A percentile compares a stretch with the other conserved stretches of the same genome.
Evolutionary conservation across 2,113 vertebrate genomes (phyloP).

Genomic region (Oreochromis tanganicae): DNA sequence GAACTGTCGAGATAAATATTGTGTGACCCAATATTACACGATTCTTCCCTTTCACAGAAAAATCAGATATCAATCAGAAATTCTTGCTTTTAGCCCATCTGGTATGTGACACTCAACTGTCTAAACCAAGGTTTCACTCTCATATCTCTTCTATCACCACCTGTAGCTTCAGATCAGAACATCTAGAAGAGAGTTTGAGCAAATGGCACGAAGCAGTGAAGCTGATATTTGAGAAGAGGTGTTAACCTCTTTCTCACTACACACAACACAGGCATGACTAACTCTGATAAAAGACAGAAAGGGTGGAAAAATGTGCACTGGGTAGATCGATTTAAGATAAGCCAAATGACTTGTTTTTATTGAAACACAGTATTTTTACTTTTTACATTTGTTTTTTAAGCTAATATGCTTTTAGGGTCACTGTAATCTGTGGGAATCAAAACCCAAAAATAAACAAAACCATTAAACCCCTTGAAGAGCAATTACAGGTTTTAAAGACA

Average conservation of each 20-base stretch:
- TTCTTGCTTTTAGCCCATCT: background rate
- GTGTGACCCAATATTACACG: background rate
- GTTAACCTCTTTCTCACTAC: background rate
- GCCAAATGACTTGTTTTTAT: rapidly evolving
- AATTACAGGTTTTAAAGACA: background rate
- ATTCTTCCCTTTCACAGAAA: background rate
- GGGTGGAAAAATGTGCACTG: background rate
- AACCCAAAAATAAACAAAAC: background rate
- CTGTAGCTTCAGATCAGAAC: constrained; percentile 13
- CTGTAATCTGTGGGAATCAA: background rate
- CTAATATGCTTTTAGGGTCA: background rate
- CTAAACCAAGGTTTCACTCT: constrained; percentile 1
- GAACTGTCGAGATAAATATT: background rate
- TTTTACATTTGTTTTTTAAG: background rate
- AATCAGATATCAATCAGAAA: constrained; percentile 13
- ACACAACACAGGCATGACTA: background rate
- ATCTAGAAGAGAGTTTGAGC: background rate
- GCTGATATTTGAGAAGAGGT: constrained; percentile 5
- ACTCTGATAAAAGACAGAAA: background rate
- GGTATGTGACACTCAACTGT: background rate
- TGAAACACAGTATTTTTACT: background rate
- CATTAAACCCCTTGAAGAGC: background rate
- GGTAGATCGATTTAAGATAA: background rate
- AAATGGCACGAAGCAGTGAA: constrained; percentile 4
- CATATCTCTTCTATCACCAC: constrained; percentile 28